Conservation (phyloP, 2,888 invertebrate genomes). For the Tryphoninae sp. region DNA sequence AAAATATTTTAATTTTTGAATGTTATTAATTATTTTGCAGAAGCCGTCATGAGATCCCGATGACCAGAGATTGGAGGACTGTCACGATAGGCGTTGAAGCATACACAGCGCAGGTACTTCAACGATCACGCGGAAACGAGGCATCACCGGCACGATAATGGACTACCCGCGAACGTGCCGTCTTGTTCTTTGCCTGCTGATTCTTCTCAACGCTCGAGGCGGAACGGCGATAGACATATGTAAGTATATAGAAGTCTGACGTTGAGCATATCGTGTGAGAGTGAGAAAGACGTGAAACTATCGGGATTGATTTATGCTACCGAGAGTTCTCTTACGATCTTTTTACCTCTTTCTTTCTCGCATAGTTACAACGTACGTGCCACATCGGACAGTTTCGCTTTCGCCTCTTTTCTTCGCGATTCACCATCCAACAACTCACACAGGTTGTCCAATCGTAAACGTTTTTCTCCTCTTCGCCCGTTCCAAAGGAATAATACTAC, state of each 20-base stretch:
- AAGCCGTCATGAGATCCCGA: constrained; percentile 80
- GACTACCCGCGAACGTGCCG: constrained; percentile 76
- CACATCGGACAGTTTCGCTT: constrained; percentile 23
- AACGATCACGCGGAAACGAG: constrained; percentile 27
- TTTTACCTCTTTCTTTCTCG: constrained; percentile 18
- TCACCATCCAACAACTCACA: constrained; percentile 10
- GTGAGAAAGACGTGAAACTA: constrained; percentile 13
- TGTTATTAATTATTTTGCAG: constrained; percentile 69
- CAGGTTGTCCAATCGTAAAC: constrained; percentile 35
- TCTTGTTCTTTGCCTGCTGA: constrained; percentile 76
- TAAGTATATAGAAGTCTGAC: constrained; percentile 70
- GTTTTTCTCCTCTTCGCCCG: constrained; percentile 29
- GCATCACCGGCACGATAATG: constrained; percentile 71
- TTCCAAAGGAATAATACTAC: constrained; percentile 43
- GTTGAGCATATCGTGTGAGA: constrained; percentile 46
- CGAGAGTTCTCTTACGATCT: constrained; percentile 14
- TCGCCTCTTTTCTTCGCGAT: constrained; percentile 4
- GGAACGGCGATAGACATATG: constrained; percentile 80
- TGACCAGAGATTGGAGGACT: constrained; percentile 77
- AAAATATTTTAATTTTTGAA: background rate
- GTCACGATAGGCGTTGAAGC: constrained; percentile 53
- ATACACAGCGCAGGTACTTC: constrained; percentile 51
- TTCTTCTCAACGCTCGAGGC: constrained; percentile 73
- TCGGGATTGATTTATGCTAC: constrained; percentile 61
- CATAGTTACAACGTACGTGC: constrained; percentile 38